Conservation (phyloP, 1,140 invertebrate genomes). For the Bombus pascuorum region DNA sequence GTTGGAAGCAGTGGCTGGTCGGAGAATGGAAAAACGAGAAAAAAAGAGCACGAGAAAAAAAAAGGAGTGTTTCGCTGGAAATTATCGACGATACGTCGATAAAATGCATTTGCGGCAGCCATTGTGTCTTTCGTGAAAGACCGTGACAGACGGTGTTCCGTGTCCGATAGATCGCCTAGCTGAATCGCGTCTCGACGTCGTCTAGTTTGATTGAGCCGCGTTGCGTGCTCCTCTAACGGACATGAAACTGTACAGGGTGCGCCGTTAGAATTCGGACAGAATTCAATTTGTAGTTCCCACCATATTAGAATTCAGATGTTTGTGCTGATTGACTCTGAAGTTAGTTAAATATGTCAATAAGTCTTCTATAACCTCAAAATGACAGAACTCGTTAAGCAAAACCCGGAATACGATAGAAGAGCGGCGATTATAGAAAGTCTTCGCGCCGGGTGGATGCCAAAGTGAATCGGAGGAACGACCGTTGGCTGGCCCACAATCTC, state of each 20-base stretch:
- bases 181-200: slow-evolving; percentile 11
- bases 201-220: slow-evolving; percentile 7
- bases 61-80: slow-evolving; percentile 33
- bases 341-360: too few species aligned
- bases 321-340: too few species aligned
- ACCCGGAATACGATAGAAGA: too few species aligned
- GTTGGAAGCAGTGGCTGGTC: slow-evolving; percentile 17
- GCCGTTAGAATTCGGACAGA: too few species aligned
- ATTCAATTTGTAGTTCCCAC: too few species aligned
- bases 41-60: neutral
- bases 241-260: slow-evolving; percentile 27
- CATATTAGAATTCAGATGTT: too few species aligned
- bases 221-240: slow-evolving; percentile 8
- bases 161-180: slow-evolving; percentile 18
- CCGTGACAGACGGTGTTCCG: slow-evolving; percentile 22
- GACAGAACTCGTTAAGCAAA: too few species aligned
- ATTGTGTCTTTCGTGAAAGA: slow-evolving; percentile 15
- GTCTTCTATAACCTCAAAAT: too few species aligned
- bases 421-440: too few species aligned
- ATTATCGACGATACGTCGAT: slow-evolving; percentile 63
- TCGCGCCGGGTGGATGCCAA: too few species aligned
- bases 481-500: too few species aligned
- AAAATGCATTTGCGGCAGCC: slow-evolving; percentile 56
- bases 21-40: slow-evolving; percentile 9
- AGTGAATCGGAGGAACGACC: too few species aligned